Conservation (phyloP, 2,113 vertebrate species). For the Mirza zaza region DNA sequence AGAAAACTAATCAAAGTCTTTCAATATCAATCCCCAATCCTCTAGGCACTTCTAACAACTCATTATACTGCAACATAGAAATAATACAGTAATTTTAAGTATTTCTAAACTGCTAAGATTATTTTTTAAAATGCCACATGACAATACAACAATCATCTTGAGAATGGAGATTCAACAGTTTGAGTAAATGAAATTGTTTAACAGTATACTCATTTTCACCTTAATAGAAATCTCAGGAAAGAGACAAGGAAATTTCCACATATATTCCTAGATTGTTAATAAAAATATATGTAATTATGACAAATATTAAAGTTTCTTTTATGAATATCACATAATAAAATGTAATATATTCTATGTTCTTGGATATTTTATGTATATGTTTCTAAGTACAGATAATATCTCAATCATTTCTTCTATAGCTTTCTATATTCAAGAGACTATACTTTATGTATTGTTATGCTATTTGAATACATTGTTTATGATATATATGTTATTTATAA, state of each 20-base stretch:
- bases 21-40: slow-evolving; percentile 12
- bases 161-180: slow-evolving; percentile 47
- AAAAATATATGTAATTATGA: background rate
- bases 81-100: slow-evolving; percentile 61
- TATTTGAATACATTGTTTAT: background rate
- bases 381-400: background rate
- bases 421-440: background rate
- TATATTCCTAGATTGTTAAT: background rate
- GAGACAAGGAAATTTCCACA: background rate
- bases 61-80: slow-evolving; percentile 28
- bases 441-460: background rate
- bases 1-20: slow-evolving; percentile 54
- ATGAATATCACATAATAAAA: background rate
- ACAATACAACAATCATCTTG: background rate
- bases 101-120: slow-evolving; percentile 58
- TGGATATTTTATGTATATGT: background rate
- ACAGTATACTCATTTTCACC: background rate
- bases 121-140: slow-evolving; percentile 48
- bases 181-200: slow-evolving; percentile 10
- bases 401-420: background rate
- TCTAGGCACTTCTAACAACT: slow-evolving; percentile 38
- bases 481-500: background rate
- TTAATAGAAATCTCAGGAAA: background rate
- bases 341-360: background rate
- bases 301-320: background rate